Base-by-base conservation (phyloP, 2,113 vertebrate genomes). In the Chitala chitala region DNA sequence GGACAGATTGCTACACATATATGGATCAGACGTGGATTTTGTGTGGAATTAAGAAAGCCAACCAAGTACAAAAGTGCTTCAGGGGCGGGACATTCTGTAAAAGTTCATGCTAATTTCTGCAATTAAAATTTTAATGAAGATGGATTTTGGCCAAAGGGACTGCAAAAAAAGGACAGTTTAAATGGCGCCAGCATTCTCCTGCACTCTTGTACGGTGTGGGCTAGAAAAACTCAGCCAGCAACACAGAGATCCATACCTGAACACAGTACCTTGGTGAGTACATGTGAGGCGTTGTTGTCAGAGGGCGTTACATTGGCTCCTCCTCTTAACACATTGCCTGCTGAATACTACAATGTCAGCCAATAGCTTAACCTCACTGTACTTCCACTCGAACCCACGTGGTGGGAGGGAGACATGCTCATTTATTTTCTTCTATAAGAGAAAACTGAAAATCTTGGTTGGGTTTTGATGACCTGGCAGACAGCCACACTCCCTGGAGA, bases 401-500 rank as follows among this genome's bases (percentile, higher is more conserved):
- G 26, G 75, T 2, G 75, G 26, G 3, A 81, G 77, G 71, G 65
- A 73, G 80, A 75, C 75, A 17, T 38, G 5, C 77, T 82, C 82
- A 82, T 86, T 84, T 82, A 84, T 84, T 85, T 79, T 76, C 80
- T 68, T 64, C 6, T 22, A 76, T 80, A 78, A 81, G 74, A 72
- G 77, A 51, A 61, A 33, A 40, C 40, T 61, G 38, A 77, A 83
- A 78, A 80, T 79, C 72, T 77, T 75, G 83, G 84, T 78, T 71
- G 44, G 66, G 81, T 81, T 83, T 80, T 75, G 77, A 75, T 76
- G 77, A 80, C 76, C 80, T 79, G 81, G 84, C 80, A 83, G 82
- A 82, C 76, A 77, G 83, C 81, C 80, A 76, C 54, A 51, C 53
- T 51, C 75, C 54, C 61, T 65, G 9, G 61, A 79, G 72, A 70